phyloP scores from a whole-genome alignment of 2,797 vertebrate genomes.

The Phrynocephalus forsythii region DNA sequence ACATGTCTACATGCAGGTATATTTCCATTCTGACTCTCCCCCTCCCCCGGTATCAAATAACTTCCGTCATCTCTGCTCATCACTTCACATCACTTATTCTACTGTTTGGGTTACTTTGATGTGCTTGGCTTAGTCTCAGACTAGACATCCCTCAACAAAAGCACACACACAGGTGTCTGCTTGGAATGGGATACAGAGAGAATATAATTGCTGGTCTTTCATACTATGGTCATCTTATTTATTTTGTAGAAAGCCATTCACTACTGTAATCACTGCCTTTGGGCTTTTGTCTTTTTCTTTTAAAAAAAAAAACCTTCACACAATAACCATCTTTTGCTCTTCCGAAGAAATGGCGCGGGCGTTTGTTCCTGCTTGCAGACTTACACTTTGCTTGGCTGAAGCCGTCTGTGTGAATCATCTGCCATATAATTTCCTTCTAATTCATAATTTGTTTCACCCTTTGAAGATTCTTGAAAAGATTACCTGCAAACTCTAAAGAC shows the following conservation, averaged over 20 bases:
- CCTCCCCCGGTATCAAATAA: slow-evolving; percentile 25
- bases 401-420: slow-evolving; percentile 19
- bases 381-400: slow-evolving; percentile 27
- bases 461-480: slow-evolving; percentile 34
- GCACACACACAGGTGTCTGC: slow-evolving; percentile 40
- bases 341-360: background rate
- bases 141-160: slow-evolving; percentile 44
- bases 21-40: background rate
- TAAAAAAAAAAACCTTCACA: slow-evolving; percentile 12
- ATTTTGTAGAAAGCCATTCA: slow-evolving; percentile 36
- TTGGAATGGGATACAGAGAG: background rate
- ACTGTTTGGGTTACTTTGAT: slow-evolving; percentile 39
- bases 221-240: slow-evolving; percentile 28
- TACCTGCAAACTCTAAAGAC: slow-evolving; percentile 30
- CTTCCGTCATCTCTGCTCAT: slow-evolving; percentile 35
- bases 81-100: slow-evolving; percentile 29
- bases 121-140: slow-evolving; percentile 32
- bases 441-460: slow-evolving; percentile 42
- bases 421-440: slow-evolving; percentile 33
- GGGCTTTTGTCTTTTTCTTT: slow-evolving; percentile 21
- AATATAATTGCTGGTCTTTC: slow-evolving; percentile 28
- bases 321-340: slow-evolving; percentile 17
- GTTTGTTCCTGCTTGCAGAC: slow-evolving; percentile 28
- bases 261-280: slow-evolving; percentile 32
- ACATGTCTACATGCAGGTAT: background rate